Conservation (phyloP, 2,888 invertebrate species). For the Tribolium freemani region DNA sequence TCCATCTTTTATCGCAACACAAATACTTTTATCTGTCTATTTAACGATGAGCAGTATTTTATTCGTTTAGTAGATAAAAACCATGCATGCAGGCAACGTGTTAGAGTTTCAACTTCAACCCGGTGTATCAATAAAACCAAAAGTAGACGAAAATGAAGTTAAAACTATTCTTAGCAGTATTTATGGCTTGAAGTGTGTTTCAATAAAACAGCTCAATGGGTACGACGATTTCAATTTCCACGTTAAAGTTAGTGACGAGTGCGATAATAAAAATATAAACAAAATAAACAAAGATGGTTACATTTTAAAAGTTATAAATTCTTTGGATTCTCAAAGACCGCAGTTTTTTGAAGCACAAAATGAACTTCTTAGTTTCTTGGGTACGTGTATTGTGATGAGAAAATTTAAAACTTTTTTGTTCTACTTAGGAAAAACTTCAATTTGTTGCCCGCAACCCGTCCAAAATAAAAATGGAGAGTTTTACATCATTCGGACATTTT, state of each 20-base stretch:
- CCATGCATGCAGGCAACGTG: constrained; percentile 53
- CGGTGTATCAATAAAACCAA: constrained; percentile 73
- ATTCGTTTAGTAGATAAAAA: not conserved
- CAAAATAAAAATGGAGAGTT: constrained; percentile 68
- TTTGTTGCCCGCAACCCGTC: constrained; percentile 80
- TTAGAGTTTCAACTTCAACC: constrained; percentile 63
- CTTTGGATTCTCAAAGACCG: constrained; percentile 81
- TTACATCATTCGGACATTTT: constrained; percentile 54
- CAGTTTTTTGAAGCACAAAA: constrained; percentile 82
- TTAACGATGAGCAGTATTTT: not conserved
- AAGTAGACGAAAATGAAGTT: constrained; percentile 70
- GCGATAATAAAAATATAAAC: constrained; percentile 71
- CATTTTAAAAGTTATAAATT: constrained; percentile 87
- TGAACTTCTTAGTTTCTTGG: constrained; percentile 78
- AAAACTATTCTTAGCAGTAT: constrained; percentile 71
- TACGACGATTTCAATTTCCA: constrained; percentile 87
- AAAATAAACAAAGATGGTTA: constrained; percentile 75
- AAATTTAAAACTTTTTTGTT: not conserved
- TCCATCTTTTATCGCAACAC: not conserved
- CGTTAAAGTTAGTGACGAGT: constrained; percentile 73
- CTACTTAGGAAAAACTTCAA: constrained; percentile 71
- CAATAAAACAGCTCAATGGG: constrained; percentile 76
- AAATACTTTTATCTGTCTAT: not conserved
- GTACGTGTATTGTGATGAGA: constrained; percentile 67
- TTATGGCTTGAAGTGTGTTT: constrained; percentile 75